Evolutionary conservation across 2,797 vertebrate species (phyloP), one percentile per base, ranked within the genome.

Genomic region (Neoniphon sammara): DNA sequence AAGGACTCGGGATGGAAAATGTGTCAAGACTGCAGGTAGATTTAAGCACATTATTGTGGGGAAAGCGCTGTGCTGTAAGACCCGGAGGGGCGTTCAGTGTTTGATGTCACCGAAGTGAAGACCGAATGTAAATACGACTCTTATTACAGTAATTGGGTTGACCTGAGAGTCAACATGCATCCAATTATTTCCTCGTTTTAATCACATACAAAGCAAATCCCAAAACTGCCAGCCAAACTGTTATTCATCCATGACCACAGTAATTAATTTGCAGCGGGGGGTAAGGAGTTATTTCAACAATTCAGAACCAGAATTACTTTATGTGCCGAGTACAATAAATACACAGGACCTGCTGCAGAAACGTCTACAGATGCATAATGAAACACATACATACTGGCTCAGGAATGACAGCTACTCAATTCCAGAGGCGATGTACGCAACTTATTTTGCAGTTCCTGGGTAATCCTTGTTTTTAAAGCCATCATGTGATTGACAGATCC

Each of bases 181-280:
- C 66, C 74, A 87, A 83, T 89, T 84, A 86, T 66, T 80, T 71
- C 30, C 44, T 67, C 21, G 82, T 83, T 82, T 89, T 79, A 89
- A 91, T 90, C 82, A 73, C 77, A 86, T 54, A 64, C 49, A 76
- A 85, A 85, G 58, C 78, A 81, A 88, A 82, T 74, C 46, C 66
- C 36, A 1, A 65, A 54, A n/a, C 65, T 55, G 52, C 47, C 50
- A 79, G 47, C 55, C 53, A 54, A 46, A 53, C 42, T n/a, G 30
- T 72, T 62, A 69, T 70, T 77, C 77, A 80, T 55, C 68, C 78
- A 56, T 73, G 52, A 66, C 54, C 68, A 20, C 42, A n/a, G 60
- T 67, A 75, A 88, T 70, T 77, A 54, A 81, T 80, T 73, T 80
- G 44, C 66, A 63, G 31, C 1, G 1, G 4, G 59, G 27, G 14